Base-by-base conservation (phyloP, 2,113 vertebrate species). In the Thunnus maccoyii region DNA sequence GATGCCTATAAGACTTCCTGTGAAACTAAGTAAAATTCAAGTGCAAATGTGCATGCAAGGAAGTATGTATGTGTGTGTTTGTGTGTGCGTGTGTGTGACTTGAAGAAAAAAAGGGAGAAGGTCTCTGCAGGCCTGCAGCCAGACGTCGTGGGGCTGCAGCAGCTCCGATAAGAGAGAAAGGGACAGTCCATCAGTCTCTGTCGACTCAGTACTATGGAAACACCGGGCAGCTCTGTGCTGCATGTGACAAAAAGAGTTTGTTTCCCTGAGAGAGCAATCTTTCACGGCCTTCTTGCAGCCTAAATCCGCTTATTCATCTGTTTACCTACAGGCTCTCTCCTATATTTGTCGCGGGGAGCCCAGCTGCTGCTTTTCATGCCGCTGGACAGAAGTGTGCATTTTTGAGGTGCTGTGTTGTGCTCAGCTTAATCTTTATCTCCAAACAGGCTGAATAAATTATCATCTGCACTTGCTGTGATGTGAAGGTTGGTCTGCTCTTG, bases 161-260 rank as follows among this genome's bases (percentile, higher is more conserved):
- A 67, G 61, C 71, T 57, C 78, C 47, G 93, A 94, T 94, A 94
- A 94, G 91, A 84, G 51, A 82, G 61, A 83, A 86, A 67, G 83
- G 76, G 80, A 93, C 88, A 73, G 73, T 77, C 85, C 89, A 89
- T 91, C 68, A 83, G 72, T 91, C 89, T 90, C 78, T 86, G 92
- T 90, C 89, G 72, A 54, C 67, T 56, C 76, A 65, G 79, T 51
- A 76, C 87, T 66, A 22, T 58, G 80, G 63, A 84, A 88, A 71
- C 73, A 74, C 57, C 3, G 47, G 73, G 69, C 80, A 82, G 82
- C 73, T 79, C 77, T 69, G 51, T 75, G 78, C 83, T 68, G 78
- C 86, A 83, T 72, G 82, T 78, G 67, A 73, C 88, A 88, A 70
- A 84, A 89, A 84, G 22, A 89, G 78, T 86, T 79, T 60, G 73